These are phyloP conservation scores for Dendronephthya gigantea DNA, from an alignment of 64 coral and sea anemone species.

Conservation along the genomic window DNA sequence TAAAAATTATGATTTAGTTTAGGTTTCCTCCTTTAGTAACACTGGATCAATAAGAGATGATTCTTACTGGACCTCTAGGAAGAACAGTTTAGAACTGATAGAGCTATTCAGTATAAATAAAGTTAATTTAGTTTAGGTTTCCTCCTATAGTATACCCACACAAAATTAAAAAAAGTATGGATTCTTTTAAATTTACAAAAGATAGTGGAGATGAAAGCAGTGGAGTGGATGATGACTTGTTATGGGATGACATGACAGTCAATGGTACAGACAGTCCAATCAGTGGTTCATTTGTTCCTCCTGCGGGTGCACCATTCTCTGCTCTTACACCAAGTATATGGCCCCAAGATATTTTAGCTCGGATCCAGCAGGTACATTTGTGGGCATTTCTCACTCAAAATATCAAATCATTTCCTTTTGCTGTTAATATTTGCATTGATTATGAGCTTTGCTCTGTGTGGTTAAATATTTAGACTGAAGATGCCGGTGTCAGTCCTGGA, in stretches of 20 bases:
- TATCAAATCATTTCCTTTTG: not conserved
- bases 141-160: too few species aligned
- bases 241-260: slow-evolving; percentile 93
- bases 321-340: slow-evolving; percentile 96
- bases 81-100: too few species aligned
- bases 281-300: slow-evolving; percentile 84
- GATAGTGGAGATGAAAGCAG: slow-evolving; percentile 76
- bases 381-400: not conserved
- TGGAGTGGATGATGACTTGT: slow-evolving; percentile 58
- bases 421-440: too few species aligned
- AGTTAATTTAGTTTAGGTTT: too few species aligned
- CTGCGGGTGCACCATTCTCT: slow-evolving; percentile 90
- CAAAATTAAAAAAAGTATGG: not conserved
- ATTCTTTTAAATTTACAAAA: not conserved
- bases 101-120: too few species aligned
- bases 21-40: too few species aligned
- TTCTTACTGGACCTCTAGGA: too few species aligned
- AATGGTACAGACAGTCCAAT: slow-evolving; percentile 63
- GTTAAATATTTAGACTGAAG: slow-evolving; percentile 64
- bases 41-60: too few species aligned
- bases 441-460: too few species aligned
- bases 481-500: slow-evolving; percentile 78
- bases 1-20: too few species aligned
- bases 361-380: slow-evolving; percentile 77
- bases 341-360: slow-evolving; percentile 92